phyloP scores from a whole-genome alignment of 2,113 vertebrate genomes.

The Fulica atra region DNA sequence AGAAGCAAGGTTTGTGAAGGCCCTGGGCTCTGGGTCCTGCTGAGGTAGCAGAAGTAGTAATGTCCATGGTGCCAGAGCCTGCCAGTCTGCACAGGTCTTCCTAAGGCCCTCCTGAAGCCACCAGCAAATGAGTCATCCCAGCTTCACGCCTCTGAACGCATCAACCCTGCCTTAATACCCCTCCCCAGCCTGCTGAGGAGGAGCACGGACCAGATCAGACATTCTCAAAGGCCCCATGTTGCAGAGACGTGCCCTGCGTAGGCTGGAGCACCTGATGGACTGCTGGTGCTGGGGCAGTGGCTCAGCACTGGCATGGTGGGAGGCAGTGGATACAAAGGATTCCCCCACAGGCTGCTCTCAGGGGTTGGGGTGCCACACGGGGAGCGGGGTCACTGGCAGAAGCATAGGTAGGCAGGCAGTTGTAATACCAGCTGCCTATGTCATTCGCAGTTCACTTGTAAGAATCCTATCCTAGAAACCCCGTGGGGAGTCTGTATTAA shows the following conservation, averaged over 20 bases:
- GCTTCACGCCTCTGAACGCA: neutral
- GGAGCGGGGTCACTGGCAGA: neutral
- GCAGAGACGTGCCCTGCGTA: rapidly evolving
- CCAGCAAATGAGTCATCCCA: neutral
- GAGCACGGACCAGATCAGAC: neutral
- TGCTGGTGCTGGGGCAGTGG: neutral
- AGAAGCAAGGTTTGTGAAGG: neutral
- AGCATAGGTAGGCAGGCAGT: neutral
- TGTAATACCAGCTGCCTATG: neutral
- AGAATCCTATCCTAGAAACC: neutral
- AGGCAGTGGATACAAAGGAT: neutral
- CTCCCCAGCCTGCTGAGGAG: neutral
- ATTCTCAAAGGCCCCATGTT: neutral
- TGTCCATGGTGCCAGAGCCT: neutral
- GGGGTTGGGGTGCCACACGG: neutral
- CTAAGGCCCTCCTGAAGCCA: neutral
- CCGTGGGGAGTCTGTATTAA: neutral
- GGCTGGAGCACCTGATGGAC: neutral
- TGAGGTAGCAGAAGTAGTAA: neutral
- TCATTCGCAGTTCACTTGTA: neutral
- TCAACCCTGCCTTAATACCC: neutral
- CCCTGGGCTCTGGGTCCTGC: neutral
- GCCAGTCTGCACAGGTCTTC: neutral
- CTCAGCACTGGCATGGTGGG: neutral
- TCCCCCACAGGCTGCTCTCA: neutral